phyloP scores from a whole-genome alignment of 2,797 vertebrate genomes.

The Thunnus albacares region DNA sequence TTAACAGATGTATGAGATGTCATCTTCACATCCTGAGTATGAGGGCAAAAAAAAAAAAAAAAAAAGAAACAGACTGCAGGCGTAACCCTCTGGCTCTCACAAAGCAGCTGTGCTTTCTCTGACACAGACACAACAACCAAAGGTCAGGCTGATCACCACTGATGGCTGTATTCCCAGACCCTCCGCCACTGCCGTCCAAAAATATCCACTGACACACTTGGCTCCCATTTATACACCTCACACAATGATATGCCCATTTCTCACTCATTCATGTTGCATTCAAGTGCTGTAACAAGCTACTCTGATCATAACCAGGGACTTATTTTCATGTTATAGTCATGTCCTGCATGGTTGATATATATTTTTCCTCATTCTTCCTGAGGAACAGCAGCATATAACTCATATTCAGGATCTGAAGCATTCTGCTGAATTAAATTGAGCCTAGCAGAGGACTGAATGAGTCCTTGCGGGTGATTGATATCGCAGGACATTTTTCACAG shows the following conservation, averaged over 20 bases:
- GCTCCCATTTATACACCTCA: conserved; percentile 50
- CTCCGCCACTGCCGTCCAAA: conserved; percentile 50
- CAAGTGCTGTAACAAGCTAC: background rate
- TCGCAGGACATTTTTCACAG: background rate
- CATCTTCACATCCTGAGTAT: background rate
- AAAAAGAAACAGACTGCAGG: conserved; percentile 28
- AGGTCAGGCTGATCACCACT: conserved; percentile 54
- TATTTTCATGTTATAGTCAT: background rate
- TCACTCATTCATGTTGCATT: conserved; percentile 20
- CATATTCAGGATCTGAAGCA: conserved; percentile 26
- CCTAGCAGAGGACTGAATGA: background rate
- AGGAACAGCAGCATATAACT: conserved; percentile 12
- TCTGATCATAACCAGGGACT: conserved; percentile 6
- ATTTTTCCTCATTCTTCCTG: conserved; percentile 15
- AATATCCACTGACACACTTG: conserved; percentile 72
- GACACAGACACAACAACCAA: conserved; percentile 69
- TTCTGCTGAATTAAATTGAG: conserved; percentile 16
- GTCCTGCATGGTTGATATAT: conserved; percentile 5
- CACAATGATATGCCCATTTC: conserved; percentile 19
- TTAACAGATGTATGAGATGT: conserved; percentile 1
- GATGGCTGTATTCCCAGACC: conserved; percentile 72
- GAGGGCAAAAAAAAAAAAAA: conserved; percentile 4
- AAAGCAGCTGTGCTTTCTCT: conserved; percentile 66
- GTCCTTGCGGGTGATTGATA: conserved; percentile 25
- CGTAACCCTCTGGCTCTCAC: conserved; percentile 18